A percentile compares a stretch with the other conserved stretches of the same genome.
Evolutionary conservation across 2,113 vertebrate species (phyloP).

Genomic region (Albula goreensis): DNA sequence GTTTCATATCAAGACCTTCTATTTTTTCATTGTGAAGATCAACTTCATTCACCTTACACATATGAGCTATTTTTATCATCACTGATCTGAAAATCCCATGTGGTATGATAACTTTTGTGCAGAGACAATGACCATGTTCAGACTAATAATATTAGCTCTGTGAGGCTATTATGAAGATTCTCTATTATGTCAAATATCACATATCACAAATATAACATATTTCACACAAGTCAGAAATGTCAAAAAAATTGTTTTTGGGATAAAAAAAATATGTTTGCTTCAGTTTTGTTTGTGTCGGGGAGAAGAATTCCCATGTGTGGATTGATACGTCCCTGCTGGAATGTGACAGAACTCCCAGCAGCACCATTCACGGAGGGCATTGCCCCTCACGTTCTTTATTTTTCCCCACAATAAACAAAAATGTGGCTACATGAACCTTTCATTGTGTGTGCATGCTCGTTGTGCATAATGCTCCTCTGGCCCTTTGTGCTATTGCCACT

Average conservation of each 20-base stretch:
- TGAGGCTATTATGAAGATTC: neutral
- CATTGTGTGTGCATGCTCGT: constrained; percentile 31
- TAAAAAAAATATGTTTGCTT: too few species aligned
- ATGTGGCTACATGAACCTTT: constrained; percentile 52
- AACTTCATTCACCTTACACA: neutral
- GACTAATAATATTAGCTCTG: neutral
- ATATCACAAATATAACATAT: neutral
- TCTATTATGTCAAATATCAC: neutral
- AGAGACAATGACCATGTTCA: neutral
- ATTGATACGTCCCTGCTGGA: neutral
- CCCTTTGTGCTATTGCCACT: constrained; percentile 50
- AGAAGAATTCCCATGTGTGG: neutral
- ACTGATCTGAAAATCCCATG: neutral
- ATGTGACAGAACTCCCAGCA: constrained; percentile 3
- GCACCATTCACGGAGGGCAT: neutral
- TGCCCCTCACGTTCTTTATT: constrained; percentile 23
- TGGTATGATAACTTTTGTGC: neutral
- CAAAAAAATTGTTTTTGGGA: neutral
- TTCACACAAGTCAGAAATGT: neutral
- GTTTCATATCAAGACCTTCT: neutral
- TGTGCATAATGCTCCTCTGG: neutral
- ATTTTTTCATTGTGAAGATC: neutral
- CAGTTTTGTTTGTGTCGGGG: neutral
- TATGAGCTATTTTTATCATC: neutral
- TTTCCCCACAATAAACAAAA: constrained; percentile 46